Conservation (phyloP, 92 coral and sea anemone genomes). For the Hydrozoanthus gracilis region DNA sequence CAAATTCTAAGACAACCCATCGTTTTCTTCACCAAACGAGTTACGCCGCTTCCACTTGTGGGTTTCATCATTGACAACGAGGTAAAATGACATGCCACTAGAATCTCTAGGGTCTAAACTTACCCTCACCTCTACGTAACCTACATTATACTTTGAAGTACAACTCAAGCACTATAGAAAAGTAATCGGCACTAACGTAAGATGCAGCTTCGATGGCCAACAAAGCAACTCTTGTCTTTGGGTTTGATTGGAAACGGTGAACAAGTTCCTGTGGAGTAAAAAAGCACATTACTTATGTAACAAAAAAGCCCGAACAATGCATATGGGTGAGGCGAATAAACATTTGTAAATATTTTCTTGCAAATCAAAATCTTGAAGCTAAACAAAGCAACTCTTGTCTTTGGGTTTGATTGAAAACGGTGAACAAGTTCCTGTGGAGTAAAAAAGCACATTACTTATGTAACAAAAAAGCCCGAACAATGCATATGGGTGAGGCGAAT, state of each 20-base stretch:
- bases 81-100: no score
- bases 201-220: slow-evolving; percentile 95
- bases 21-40: no score
- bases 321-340: no score
- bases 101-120: no score
- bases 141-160: neutral
- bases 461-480: no score
- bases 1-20: no score
- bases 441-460: neutral
- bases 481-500: no score
- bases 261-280: slow-evolving; percentile 68
- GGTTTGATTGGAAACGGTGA: slow-evolving; percentile 83
- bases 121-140: neutral
- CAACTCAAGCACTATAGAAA: neutral
- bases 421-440: slow-evolving; percentile 71
- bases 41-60: no score
- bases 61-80: no score
- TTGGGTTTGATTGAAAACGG: slow-evolving; percentile 83
- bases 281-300: neutral
- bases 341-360: no score
- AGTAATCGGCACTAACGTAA: slow-evolving; percentile 71
- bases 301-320: no score
- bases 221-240: slow-evolving; percentile 78
- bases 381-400: slow-evolving; percentile 82
- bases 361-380: no score